Percentiles rank a stretch among this genome's conserved stretches.
Evolutionary conservation across 2,113 vertebrate genomes (phyloP).

Genomic region (Probosciger aterrimus): DNA sequence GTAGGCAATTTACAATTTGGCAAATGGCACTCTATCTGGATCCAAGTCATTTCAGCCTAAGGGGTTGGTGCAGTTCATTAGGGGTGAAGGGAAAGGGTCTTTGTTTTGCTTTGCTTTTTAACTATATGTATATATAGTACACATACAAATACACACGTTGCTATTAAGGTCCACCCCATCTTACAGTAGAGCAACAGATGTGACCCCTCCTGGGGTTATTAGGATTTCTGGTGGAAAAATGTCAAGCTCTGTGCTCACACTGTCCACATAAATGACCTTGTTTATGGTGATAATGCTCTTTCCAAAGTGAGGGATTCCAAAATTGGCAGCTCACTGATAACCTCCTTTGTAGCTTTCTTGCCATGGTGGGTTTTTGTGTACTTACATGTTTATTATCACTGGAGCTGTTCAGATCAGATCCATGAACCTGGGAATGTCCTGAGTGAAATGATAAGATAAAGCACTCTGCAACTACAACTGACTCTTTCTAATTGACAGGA

Average conservation of each 20-base stretch:
- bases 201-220: constrained; percentile 63
- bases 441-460: constrained; percentile 62
- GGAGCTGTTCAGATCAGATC: constrained; percentile 53
- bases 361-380: constrained; percentile 12
- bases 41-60: constrained; percentile 80
- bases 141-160: constrained; percentile 32
- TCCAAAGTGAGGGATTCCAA: constrained; percentile 33
- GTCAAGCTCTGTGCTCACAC: constrained; percentile 61
- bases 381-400: constrained; percentile 48
- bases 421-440: constrained; percentile 50
- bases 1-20: constrained; percentile 84
- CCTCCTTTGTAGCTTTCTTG: constrained; percentile 18
- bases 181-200: constrained; percentile 70
- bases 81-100: constrained; percentile 77
- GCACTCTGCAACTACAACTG: constrained; percentile 56
- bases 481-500: constrained; percentile 72
- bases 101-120: constrained; percentile 62
- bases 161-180: constrained; percentile 53
- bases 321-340: constrained; percentile 40
- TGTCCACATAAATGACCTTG: constrained; percentile 56
- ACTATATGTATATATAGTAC: constrained; percentile 10
- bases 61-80: constrained; percentile 78
- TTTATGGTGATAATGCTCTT: constrained; percentile 23
- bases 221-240: constrained; percentile 72
- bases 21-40: constrained; percentile 73